Conservation (phyloP, 2,888 invertebrate species). For the Cryptus viduatorius region DNA sequence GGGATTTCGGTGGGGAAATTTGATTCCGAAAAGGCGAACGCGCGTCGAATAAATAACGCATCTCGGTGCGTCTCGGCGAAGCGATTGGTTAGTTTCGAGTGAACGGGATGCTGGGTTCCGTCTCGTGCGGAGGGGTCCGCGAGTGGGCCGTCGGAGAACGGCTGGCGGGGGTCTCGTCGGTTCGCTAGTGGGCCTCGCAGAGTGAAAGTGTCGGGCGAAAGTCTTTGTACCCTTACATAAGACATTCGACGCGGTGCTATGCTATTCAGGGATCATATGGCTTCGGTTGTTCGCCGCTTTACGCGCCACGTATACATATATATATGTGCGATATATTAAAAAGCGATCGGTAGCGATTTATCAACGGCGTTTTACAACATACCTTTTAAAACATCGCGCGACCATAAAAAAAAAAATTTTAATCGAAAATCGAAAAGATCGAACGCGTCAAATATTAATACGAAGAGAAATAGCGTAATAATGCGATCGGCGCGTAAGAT, state of each 20-base stretch:
- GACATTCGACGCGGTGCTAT: constrained; percentile 74
- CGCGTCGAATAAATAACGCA: constrained; percentile 47
- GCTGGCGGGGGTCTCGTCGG: constrained; percentile 44
- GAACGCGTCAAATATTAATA: constrained; percentile 26
- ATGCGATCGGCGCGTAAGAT: constrained; percentile 1
- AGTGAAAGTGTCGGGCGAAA: constrained; percentile 85
- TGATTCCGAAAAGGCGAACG: constrained; percentile 59
- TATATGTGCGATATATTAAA: constrained; percentile 18
- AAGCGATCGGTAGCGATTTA: constrained; percentile 7
- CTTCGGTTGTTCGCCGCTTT: constrained; percentile 61
- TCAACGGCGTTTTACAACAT: constrained; percentile 10
- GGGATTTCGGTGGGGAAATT: constrained; percentile 38
- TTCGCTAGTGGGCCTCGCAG: constrained; percentile 61
- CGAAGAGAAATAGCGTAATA: not conserved
- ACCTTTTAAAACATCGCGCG: not conserved
- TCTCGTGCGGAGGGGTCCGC: constrained; percentile 34
- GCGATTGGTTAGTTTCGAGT: constrained; percentile 72
- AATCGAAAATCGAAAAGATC: not conserved
- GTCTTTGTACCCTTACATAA: constrained; percentile 83
- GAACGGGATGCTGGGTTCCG: constrained; percentile 82
- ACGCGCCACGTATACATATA: constrained; percentile 6
- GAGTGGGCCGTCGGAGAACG: constrained; percentile 46
- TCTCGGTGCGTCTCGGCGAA: constrained; percentile 50
- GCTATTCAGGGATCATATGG: constrained; percentile 80
- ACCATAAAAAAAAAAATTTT: constrained; percentile 3